These are phyloP conservation scores for Lasioglossum lativentre DNA, from an alignment of 2,888 invertebrate species.

Conservation along the genomic window DNA sequence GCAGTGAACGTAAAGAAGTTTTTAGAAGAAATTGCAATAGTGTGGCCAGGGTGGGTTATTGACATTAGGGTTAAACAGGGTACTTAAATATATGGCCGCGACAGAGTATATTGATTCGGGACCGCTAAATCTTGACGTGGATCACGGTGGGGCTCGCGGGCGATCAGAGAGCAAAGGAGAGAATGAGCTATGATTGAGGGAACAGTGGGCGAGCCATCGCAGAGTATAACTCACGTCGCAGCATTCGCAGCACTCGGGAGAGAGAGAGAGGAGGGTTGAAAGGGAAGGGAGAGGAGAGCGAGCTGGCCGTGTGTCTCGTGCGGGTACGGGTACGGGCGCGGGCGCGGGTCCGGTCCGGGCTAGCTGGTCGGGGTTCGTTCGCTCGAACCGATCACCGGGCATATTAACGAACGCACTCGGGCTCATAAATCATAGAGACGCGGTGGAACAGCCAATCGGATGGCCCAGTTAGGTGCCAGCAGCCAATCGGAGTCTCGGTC, in stretches of 20 bases:
- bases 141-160: constrained; percentile 8
- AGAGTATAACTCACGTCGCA: constrained; percentile 57
- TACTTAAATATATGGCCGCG: neutral
- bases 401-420: constrained; percentile 77
- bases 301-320: constrained; percentile 54
- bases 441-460: constrained; percentile 74
- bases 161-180: constrained; percentile 46
- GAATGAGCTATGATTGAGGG: constrained; percentile 43
- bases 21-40: neutral
- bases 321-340: neutral
- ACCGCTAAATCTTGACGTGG: neutral
- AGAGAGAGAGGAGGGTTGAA: neutral
- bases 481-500: constrained; percentile 74
- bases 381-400: constrained; percentile 71
- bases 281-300: neutral
- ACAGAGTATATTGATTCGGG: neutral
- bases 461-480: constrained; percentile 68
- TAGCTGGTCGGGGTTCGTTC: constrained; percentile 47
- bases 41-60: neutral
- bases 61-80: neutral
- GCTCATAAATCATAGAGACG: constrained; percentile 79
- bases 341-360: neutral
- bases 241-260: neutral
- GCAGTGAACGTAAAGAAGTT: neutral
- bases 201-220: constrained; percentile 25